Evolutionary conservation across 2,113 vertebrate genomes (phyloP).

Genomic region (Gila orcuttii): DNA sequence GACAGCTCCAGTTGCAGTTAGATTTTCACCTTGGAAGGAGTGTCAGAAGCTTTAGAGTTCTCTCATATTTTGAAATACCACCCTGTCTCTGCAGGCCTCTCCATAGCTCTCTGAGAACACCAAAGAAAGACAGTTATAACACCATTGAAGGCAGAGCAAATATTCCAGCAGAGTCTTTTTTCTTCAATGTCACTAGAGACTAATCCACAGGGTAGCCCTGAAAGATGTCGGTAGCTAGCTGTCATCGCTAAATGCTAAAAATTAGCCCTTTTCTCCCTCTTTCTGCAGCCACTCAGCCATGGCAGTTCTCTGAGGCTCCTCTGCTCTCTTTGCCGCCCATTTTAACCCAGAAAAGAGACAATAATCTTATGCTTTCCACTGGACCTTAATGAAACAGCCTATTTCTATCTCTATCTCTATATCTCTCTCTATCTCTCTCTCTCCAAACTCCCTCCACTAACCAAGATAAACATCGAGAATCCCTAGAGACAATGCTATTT

Average conservation of each 20-base stretch:
- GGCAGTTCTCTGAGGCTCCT: slow-evolving; percentile 76
- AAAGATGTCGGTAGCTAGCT: slow-evolving; percentile 29
- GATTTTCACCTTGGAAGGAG: not conserved
- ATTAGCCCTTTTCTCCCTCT: slow-evolving; percentile 35
- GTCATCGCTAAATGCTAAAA: slow-evolving; percentile 43
- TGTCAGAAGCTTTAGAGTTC: slow-evolving; percentile 16
- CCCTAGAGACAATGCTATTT: slow-evolving; percentile 42
- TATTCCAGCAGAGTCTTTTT: slow-evolving; percentile 32
- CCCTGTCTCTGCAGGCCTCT: slow-evolving; percentile 30
- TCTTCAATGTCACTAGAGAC: slow-evolving; percentile 21
- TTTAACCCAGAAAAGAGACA: slow-evolving; percentile 59
- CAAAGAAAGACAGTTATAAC: slow-evolving; percentile 22
- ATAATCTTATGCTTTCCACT: slow-evolving; percentile 3
- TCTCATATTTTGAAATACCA: slow-evolving; percentile 33
- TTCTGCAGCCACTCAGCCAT: slow-evolving; percentile 78
- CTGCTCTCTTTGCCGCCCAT: slow-evolving; percentile 71
- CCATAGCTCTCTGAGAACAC: slow-evolving; percentile 19
- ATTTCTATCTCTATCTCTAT: slow-evolving; percentile 13
- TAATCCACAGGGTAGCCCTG: slow-evolving; percentile 39
- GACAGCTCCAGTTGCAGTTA: slow-evolving; percentile 5
- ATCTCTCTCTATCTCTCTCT: slow-evolving; percentile 32
- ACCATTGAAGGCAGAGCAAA: slow-evolving; percentile 34
- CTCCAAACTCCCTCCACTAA: slow-evolving; percentile 45
- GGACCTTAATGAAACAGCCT: slow-evolving; percentile 4
- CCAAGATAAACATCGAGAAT: slow-evolving; percentile 32